Conservation (phyloP, 2,113 vertebrate species). For the Cyprinus carpio region DNA sequence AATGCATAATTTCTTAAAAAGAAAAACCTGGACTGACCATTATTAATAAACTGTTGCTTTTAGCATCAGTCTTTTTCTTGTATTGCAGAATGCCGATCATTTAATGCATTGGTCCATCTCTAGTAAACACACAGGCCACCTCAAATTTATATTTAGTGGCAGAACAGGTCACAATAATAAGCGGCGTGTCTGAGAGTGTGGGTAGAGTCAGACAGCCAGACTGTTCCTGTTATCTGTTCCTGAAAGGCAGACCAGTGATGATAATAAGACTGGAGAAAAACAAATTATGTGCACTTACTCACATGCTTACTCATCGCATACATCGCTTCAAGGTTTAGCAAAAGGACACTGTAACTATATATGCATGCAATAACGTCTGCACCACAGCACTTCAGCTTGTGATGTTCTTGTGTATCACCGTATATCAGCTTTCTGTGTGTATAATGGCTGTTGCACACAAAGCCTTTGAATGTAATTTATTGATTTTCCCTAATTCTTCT, state of each 20-base stretch:
- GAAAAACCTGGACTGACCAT: not conserved
- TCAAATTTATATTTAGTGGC: not conserved
- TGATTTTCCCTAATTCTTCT: too few species aligned
- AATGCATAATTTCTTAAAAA: too few species aligned
- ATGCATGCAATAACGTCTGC: not conserved
- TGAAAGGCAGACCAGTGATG: conserved; percentile 51
- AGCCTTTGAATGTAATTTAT: not conserved
- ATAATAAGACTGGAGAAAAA: conserved; percentile 46
- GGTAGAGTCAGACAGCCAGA: conserved; percentile 29
- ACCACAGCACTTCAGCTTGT: not conserved
- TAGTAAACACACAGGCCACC: conserved; percentile 2
- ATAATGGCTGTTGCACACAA: not conserved
- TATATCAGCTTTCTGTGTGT: not conserved
- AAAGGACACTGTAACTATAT: conserved; percentile 39
- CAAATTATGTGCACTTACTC: conserved; percentile 49
- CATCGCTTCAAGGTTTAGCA: conserved; percentile 15
- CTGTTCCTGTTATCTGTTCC: conserved; percentile 30
- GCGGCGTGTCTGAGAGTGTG: not conserved
- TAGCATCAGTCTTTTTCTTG: not conserved
- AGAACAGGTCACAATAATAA: not conserved
- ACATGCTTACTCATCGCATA: conserved; percentile 35
- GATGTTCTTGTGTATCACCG: not conserved
- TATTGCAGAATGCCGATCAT: not conserved
- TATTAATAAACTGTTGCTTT: not conserved
- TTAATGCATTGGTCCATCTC: not conserved